A percentile compares a stretch with the other conserved stretches of the same genome.
Conservation (phyloP, 2,797 vertebrate species). For the Oryzias sinensis region DNA sequence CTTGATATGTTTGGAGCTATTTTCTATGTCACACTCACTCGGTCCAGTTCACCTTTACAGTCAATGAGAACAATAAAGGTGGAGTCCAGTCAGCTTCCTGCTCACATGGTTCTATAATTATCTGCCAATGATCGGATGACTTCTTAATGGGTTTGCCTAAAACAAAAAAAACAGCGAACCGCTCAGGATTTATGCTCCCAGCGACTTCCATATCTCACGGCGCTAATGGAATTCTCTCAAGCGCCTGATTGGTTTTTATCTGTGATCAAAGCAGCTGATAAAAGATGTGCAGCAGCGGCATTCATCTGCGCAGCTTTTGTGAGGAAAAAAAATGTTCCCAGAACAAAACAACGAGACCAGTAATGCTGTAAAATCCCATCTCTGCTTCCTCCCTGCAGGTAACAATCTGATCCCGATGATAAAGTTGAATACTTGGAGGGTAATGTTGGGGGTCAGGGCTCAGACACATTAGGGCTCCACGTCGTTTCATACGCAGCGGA, state of each 20-base stretch:
- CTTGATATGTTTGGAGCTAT: no score
- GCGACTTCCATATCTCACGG: constrained; percentile 70
- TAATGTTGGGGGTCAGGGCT: no score
- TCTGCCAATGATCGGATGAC: constrained; percentile 68
- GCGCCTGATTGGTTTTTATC: constrained; percentile 68
- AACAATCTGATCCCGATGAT: no score
- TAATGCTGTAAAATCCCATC: not conserved
- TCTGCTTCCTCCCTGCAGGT: constrained; percentile 1
- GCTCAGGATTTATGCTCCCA: constrained; percentile 63
- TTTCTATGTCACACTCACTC: no score
- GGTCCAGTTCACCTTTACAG: no score
- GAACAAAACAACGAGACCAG: constrained; percentile 1
- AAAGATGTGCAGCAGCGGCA: constrained; percentile 40
- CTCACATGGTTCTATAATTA: constrained; percentile 70
- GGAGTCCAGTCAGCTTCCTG: constrained; percentile 31
- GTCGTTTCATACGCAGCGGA: no score
- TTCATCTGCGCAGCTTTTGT: constrained; percentile 25
- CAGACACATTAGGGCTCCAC: no score
- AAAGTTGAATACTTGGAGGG: no score
- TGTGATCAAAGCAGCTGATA: constrained; percentile 59
- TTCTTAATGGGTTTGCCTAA: constrained; percentile 72
- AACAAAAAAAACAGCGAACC: constrained; percentile 58
- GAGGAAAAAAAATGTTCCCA: constrained; percentile 25
- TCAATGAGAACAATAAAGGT: constrained; percentile 29
- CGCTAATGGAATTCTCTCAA: constrained; percentile 65